Evolutionary conservation across 23 tunicate species (phyloP).

Genomic region (Ciona savignyi): DNA sequence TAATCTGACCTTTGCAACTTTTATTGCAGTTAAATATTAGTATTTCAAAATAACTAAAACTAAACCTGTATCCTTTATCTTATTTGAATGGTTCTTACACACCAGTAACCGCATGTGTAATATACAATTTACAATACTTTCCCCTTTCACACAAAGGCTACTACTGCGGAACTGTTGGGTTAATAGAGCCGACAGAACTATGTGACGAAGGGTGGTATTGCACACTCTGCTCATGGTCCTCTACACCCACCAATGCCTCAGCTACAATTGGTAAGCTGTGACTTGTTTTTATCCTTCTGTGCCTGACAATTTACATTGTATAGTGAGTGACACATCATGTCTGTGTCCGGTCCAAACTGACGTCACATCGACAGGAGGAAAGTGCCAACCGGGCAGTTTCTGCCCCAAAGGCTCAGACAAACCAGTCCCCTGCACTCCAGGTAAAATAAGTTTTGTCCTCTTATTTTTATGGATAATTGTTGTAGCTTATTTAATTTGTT

Average conservation of each 20-base stretch:
- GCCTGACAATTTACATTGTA: neutral
- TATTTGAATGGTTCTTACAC: too few relatives aligned
- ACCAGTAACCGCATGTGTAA: too few relatives aligned
- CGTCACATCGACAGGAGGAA: conserved; percentile 70
- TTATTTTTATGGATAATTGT: too few relatives aligned
- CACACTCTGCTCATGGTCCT: conserved; percentile 46
- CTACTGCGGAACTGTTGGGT: conserved; percentile 41
- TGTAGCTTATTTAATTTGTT: too few relatives aligned
- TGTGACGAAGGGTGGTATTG: conserved; percentile 94
- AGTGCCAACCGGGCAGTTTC: conserved; percentile 69
- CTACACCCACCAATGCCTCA: conserved; percentile 26
- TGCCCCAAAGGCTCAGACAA: conserved; percentile 67
- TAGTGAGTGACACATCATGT: conserved; percentile 56
- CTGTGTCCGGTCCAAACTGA: conserved; percentile 64
- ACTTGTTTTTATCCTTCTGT: too few relatives aligned
- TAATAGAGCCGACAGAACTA: conserved; percentile 15
- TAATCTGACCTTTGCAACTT: too few relatives aligned
- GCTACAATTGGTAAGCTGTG: neutral
- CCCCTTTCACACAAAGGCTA: neutral
- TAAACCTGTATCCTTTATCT: too few relatives aligned
- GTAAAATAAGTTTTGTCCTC: too few relatives aligned
- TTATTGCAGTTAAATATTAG: too few relatives aligned
- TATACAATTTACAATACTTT: too few relatives aligned
- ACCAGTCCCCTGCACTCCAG: conserved; percentile 54
- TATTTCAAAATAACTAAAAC: too few relatives aligned